A percentile compares a stretch with the other conserved stretches of the same genome.
phyloP scores from a whole-genome alignment of 2,888 invertebrate genomes.

The Anoplius nigerrimus region DNA sequence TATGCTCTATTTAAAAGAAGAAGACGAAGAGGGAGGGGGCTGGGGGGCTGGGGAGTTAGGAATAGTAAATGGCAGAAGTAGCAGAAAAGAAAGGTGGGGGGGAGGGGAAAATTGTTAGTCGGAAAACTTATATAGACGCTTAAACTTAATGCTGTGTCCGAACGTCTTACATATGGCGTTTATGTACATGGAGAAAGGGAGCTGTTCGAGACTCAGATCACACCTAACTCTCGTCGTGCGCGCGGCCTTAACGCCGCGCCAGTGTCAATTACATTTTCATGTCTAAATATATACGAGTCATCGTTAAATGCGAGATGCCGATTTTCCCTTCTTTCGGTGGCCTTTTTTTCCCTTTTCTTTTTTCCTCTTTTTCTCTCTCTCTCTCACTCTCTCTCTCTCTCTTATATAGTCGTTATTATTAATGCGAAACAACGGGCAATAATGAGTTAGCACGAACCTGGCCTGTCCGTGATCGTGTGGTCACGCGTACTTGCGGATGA shows the following conservation, averaged over 20 bases:
- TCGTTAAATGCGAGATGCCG: slow-evolving; percentile 45
- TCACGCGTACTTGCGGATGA: slow-evolving; percentile 12
- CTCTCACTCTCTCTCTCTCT: too few species aligned
- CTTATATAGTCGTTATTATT: too few species aligned
- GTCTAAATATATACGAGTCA: slow-evolving; percentile 46
- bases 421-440: slow-evolving; percentile 30
- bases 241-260: slow-evolving; percentile 37
- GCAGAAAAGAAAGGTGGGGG: too few species aligned
- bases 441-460: slow-evolving; percentile 31
- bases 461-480: neutral
- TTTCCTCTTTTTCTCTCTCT: too few species aligned
- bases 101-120: too few species aligned
- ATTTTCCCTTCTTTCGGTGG: neutral
- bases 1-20: slow-evolving; percentile 9
- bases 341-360: too few species aligned
- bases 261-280: slow-evolving; percentile 38
- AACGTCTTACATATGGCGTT: slow-evolving; percentile 46
- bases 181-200: slow-evolving; percentile 57
- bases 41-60: too few species aligned
- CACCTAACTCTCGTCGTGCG: slow-evolving; percentile 24
- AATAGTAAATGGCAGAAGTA: too few species aligned
- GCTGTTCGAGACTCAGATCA: slow-evolving; percentile 61
- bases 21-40: too few species aligned
- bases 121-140: slow-evolving; percentile 2
- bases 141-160: slow-evolving; percentile 51